Base-by-base conservation (phyloP, 2,888 invertebrate genomes). In the Lamproptera curius region DNA sequence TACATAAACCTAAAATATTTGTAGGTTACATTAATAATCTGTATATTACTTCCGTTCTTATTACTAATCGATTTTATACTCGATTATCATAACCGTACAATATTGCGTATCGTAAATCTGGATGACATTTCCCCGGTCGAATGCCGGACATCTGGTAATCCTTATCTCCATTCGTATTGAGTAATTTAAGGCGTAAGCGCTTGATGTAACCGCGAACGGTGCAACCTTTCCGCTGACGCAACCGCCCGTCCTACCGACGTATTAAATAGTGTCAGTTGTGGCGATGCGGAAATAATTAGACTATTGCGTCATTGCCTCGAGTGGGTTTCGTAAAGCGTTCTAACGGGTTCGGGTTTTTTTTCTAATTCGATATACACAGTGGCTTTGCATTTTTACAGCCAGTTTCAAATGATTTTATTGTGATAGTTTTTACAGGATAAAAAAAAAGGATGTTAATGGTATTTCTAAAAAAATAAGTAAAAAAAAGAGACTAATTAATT, bases 161-260 rank as follows among this genome's bases (percentile, higher is more conserved):
- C 62, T 57, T 61, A 59, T 61, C 61, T 56, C 54, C 51, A 44
- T 63, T 61, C 59, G 53, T 60, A 70, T 79, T 81, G 74, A 60
- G 79, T 79, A 81, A 82, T 67, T 59, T 54, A 65, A 68, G 68
- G 66, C 65, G 63, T 69, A 62, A 78, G 65, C 66, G 66, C 71
- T 74, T 76, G 76, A 83, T 80, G 83, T 82, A 83, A 84, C 77
- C 73, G 64, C 72, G 58, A 65, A 63, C 68, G 70, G 72, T 70
- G 74, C 78, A 82, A 81, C 79, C 80, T 84, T 78, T 80, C 78
- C 78, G 81, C 67, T 83, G 76, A 83, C 73, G 82, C 80, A 84
- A 85, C 62, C 58, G 67, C 66, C 67, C 68, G 70, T 71, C 72
- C 72, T 69, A 67, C 59, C 60, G 58, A 57, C 63, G 63, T 67